These are phyloP conservation scores for Lota lota DNA, from an alignment of 2,113 vertebrate genomes.

Conservation along the genomic window DNA sequence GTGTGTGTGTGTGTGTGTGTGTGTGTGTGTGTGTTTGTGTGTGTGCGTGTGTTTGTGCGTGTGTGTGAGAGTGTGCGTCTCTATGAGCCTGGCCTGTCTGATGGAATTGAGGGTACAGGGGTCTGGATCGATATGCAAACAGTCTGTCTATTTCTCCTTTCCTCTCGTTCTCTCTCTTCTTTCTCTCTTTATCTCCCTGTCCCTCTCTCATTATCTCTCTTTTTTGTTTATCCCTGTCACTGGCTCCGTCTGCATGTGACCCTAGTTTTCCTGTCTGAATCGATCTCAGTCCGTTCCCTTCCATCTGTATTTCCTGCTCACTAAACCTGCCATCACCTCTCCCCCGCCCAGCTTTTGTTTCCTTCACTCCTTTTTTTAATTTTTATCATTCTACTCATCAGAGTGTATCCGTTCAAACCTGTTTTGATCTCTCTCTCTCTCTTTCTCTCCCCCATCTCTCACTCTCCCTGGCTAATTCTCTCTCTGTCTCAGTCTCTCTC, in stretches of 20 bases:
- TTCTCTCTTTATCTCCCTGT: no score
- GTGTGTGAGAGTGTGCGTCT: constrained; percentile 7
- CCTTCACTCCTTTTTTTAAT: not conserved
- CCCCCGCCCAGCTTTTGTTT: not conserved
- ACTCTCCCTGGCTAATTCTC: constrained; percentile 59
- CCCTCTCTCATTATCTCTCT: not conserved
- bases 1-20: constrained; percentile 21
- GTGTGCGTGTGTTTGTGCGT: constrained; percentile 6
- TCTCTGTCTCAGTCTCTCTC: constrained; percentile 47
- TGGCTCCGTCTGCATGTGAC: constrained; percentile 27
- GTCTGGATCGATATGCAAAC: constrained; percentile 58
- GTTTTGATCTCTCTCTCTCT: not conserved
- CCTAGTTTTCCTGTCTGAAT: not conserved
- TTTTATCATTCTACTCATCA: no score
- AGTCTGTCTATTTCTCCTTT: constrained; percentile 13
- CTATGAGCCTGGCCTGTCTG: constrained; percentile 19
- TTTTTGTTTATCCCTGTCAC: constrained; percentile 57
- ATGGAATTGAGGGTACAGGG: constrained; percentile 50
- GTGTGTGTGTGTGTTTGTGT: constrained; percentile 23
- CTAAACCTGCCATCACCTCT: not conserved
- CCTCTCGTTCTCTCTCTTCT: no score
- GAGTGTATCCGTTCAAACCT: no score
- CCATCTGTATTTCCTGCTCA: constrained; percentile 56
- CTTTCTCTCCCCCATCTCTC: constrained; percentile 5
- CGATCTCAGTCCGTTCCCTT: constrained; percentile 38